These are phyloP conservation scores for Saxidomus purpurata DNA, from an alignment of 1,140 invertebrate species.

Conservation along the genomic window DNA sequence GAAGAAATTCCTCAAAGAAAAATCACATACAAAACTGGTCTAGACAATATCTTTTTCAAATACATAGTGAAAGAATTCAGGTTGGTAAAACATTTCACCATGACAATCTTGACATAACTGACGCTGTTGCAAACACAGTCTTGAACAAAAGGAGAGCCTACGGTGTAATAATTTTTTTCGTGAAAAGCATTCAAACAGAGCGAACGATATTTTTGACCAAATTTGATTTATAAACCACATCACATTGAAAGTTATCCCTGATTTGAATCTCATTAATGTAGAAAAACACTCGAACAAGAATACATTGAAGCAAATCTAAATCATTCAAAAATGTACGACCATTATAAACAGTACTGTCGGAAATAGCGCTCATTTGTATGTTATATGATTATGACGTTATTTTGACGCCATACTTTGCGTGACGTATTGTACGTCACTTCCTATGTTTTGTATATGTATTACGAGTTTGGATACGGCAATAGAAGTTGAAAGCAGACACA, in stretches of 20 bases:
- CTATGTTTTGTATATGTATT: too few relatives aligned
- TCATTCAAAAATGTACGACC: slow-evolving; percentile 37
- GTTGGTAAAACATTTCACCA: neutral
- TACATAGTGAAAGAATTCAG: too few relatives aligned
- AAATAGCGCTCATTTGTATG: too few relatives aligned
- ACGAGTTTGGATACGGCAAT: too few relatives aligned
- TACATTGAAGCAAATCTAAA: slow-evolving; percentile 19
- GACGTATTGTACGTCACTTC: too few relatives aligned
- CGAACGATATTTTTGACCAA: neutral
- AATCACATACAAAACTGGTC: neutral
- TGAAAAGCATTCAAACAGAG: slow-evolving; percentile 20
- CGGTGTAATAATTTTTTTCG: neutral
- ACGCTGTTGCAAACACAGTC: too few relatives aligned
- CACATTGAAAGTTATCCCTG: slow-evolving; percentile 43
- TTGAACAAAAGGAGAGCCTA: neutral
- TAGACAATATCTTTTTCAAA: too few relatives aligned
- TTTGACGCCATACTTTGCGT: too few relatives aligned
- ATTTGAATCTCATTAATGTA: too few relatives aligned
- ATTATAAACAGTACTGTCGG: too few relatives aligned
- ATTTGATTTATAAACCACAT: neutral
- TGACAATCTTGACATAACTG: neutral
- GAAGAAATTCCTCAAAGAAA: neutral
- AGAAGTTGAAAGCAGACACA: too few relatives aligned
- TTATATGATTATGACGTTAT: too few relatives aligned
- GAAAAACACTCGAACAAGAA: slow-evolving; percentile 29